A percentile compares a stretch with the other conserved stretches of the same genome.
These are phyloP conservation scores for Aurelia coerulea DNA, from an alignment of 30 jellyfish, hydroid and myxozoan species.

Conservation along the genomic window DNA sequence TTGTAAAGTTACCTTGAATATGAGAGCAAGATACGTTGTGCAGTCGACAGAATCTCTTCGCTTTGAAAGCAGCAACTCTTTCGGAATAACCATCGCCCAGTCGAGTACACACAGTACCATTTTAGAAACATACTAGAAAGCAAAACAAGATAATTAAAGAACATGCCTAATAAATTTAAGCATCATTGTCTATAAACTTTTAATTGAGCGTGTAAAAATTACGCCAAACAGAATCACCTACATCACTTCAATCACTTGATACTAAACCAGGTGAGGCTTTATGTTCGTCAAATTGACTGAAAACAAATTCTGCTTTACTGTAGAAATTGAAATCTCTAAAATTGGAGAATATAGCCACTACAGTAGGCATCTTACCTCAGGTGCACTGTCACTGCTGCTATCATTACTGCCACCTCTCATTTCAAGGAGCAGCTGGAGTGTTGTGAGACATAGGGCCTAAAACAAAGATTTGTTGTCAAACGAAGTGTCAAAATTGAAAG, in stretches of 20 bases:
- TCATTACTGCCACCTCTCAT: constrained; percentile 43
- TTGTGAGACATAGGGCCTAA: constrained; percentile 72
- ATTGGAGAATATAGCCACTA: too few relatives aligned
- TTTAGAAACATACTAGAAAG: constrained; percentile 69
- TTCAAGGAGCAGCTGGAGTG: constrained; percentile 62
- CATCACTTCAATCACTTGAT: too few relatives aligned
- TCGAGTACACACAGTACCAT: constrained; percentile 82
- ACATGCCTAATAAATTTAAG: too few relatives aligned
- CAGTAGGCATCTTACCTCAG: constrained; percentile 57
- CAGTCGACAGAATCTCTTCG: constrained; percentile 78
- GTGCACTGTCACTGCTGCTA: constrained; percentile 43
- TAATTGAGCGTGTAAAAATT: too few relatives aligned
- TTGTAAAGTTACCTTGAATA: constrained; percentile 62
- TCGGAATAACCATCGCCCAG: constrained; percentile 93
- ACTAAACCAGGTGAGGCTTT: too few relatives aligned
- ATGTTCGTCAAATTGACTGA: too few relatives aligned
- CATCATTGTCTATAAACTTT: too few relatives aligned
- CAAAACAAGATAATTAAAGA: background rate
- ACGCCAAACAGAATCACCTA: too few relatives aligned
- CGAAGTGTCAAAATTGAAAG: background rate
- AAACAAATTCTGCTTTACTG: too few relatives aligned
- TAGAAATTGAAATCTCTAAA: too few relatives aligned
- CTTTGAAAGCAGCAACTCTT: constrained; percentile 60
- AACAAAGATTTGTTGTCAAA: background rate
- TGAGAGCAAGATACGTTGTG: constrained; percentile 78